A percentile compares a stretch with the other conserved stretches of the same genome.
phyloP scores from a whole-genome alignment of 2,797 vertebrate genomes.

The Corythornis leucogaster region DNA sequence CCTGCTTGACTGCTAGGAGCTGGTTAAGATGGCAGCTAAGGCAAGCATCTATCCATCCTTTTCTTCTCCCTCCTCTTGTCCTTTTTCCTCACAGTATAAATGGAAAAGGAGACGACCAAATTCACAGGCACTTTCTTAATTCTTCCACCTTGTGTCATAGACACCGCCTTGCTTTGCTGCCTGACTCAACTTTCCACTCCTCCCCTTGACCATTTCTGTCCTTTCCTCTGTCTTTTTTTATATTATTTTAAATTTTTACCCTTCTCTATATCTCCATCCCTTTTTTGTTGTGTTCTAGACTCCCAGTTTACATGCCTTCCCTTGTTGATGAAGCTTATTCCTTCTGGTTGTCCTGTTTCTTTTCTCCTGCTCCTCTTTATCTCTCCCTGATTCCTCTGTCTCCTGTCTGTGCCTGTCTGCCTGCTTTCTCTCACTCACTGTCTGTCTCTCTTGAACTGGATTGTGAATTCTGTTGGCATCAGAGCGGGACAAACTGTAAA shows the following conservation, averaged over 20 bases:
- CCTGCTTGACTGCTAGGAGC: neutral
- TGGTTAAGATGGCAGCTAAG: conserved; percentile 19
- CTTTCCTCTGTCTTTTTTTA: neutral
- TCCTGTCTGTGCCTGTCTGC: conserved; percentile 43
- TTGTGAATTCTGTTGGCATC: conserved; percentile 60
- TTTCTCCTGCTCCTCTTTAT: neutral
- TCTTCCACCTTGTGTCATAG: neutral
- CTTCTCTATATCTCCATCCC: neutral
- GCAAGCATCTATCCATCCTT: neutral
- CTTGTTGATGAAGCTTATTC: neutral
- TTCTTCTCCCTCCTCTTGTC: neutral
- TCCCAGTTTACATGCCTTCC: neutral
- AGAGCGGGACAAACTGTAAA: conserved; percentile 67
- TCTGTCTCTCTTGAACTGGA: conserved; percentile 67
- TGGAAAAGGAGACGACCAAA: neutral
- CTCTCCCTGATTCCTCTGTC: neutral
- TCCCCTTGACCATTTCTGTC: neutral
- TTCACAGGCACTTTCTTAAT: neutral
- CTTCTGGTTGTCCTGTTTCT: neutral
- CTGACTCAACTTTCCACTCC: neutral
- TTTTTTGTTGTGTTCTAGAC: neutral
- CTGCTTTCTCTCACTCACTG: conserved; percentile 70
- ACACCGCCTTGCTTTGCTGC: neutral
- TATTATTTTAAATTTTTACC: neutral
- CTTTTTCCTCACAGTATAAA: neutral